Base-by-base conservation (phyloP, 2,113 vertebrate genomes). In the Gasterosteus aculeatus region DNA sequence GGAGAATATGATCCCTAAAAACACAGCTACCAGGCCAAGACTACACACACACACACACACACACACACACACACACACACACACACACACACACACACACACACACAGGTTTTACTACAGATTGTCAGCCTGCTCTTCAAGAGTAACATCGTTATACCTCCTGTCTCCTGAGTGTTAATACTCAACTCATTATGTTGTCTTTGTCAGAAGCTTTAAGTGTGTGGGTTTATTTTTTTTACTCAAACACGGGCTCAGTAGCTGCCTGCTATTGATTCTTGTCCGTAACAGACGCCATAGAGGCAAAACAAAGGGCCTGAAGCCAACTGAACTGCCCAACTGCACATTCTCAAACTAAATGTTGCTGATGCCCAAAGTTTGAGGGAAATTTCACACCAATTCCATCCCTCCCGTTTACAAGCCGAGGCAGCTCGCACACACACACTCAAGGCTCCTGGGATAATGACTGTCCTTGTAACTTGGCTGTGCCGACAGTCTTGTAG, bases 1-100 rank as follows among this genome's bases (percentile, higher is more conserved):
- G 89, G 87, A 85, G 73, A 93, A 93, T 83, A 86, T 69, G 90
- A 93, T 90, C 77, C 77, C 74, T 56, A 68, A 72, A 26, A 84
- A 75, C 62, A 73, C 66, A 31, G 75, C 75, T 67, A 3, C 68
- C 51, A 62, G 64, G 84, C 87, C 87, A 89, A 86, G 81, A 77
- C 83, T 84, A 84, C 70, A 26, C 22, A 26, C 22, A 26, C 22
- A 26, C 35, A n/a, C 38, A 29, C 63, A 67, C 80, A 62, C 49
- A 53, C 46, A 38, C 56, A 72, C 41, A 58, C 73, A 69, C 57
- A 4, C 47, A 53, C 41, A 44, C 29, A 69, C 4, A 56, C 33
- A 1, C 49, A 41, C 62, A 19, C 49, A 15, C 47, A 49, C 8
- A 47, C 35, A 77, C 15, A 5, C 7, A 15, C 22, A n/a, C 46